Evolutionary conservation across 1,140 invertebrate species (phyloP).

Genomic region (Atta texana): DNA sequence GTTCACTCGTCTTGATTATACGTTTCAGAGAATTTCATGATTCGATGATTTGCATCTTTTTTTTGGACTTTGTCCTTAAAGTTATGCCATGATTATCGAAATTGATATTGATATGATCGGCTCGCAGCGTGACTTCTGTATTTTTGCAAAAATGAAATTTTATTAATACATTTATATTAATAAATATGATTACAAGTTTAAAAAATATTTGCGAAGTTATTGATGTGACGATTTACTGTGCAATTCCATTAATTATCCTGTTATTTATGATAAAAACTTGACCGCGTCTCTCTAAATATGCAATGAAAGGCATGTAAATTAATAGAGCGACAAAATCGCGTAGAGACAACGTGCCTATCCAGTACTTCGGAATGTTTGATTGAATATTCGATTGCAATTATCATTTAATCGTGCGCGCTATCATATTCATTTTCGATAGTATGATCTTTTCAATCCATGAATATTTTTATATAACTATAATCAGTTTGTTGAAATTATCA

Average conservation of each 20-base stretch:
- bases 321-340: constrained; percentile 36
- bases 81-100: background rate
- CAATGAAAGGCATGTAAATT: constrained; percentile 43
- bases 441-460: background rate
- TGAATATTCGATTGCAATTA: constrained; percentile 21
- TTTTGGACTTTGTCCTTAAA: background rate
- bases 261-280: constrained; percentile 11
- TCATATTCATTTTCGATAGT: constrained; percentile 4
- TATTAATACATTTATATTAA: background rate
- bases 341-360: background rate
- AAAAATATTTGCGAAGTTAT: background rate
- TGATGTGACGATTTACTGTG: too few species aligned
- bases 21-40: constrained; percentile 2
- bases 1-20: constrained; percentile 13
- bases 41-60: background rate
- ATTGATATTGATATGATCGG: background rate
- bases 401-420: constrained; percentile 19
- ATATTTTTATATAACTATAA: background rate
- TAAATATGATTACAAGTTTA: background rate
- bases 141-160: background rate
- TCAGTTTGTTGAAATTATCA: background rate
- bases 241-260: background rate
- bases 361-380: background rate
- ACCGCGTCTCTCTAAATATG: constrained; percentile 13
- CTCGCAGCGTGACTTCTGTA: background rate